phyloP scores from a whole-genome alignment of 2,888 invertebrate genomes.

The Scaptodrosophila latifasciaeformis region DNA sequence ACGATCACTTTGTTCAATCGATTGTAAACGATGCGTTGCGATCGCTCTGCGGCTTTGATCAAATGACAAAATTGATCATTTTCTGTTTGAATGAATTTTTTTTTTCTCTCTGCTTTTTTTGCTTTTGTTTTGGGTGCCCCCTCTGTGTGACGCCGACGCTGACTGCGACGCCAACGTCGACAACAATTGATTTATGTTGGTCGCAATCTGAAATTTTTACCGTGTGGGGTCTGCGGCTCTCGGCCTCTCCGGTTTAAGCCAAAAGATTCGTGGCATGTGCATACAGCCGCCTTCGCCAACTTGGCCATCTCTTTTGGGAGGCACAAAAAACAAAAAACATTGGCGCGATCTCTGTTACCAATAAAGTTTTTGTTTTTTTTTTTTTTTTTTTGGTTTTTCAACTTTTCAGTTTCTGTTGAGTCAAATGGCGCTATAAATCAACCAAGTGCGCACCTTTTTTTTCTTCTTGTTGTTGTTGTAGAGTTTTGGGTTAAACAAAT shows the following conservation, averaged over 20 bases:
- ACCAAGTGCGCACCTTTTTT: slow-evolving; percentile 57
- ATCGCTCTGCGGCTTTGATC: slow-evolving; percentile 70
- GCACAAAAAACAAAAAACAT: neutral
- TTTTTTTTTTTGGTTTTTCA: no score
- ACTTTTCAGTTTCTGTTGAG: slow-evolving; percentile 43
- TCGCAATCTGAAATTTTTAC: slow-evolving; percentile 2
- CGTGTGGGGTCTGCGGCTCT: slow-evolving; percentile 4
- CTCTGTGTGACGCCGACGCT: no score
- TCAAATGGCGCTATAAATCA: slow-evolving; percentile 65
- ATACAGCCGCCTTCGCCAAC: slow-evolving; percentile 1
- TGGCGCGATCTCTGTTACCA: slow-evolving; percentile 46
- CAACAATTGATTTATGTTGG: slow-evolving; percentile 65
- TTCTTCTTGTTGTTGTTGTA: slow-evolving; percentile 5
- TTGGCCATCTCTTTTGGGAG: no score
- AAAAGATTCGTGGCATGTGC: slow-evolving; percentile 49
- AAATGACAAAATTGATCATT: slow-evolving; percentile 70
- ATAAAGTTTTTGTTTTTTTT: slow-evolving; percentile 56
- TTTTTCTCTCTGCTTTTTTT: slow-evolving; percentile 4
- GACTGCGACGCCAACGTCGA: no score
- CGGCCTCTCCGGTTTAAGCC: slow-evolving; percentile 43
- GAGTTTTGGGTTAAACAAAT: neutral
- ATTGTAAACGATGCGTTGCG: slow-evolving; percentile 68
- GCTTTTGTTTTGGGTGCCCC: no score
- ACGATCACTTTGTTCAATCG: slow-evolving; percentile 63
- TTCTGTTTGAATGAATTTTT: slow-evolving; percentile 67